Evolutionary conservation across 2,888 invertebrate species (phyloP).

Genomic region (Ormyrus rosae): DNA sequence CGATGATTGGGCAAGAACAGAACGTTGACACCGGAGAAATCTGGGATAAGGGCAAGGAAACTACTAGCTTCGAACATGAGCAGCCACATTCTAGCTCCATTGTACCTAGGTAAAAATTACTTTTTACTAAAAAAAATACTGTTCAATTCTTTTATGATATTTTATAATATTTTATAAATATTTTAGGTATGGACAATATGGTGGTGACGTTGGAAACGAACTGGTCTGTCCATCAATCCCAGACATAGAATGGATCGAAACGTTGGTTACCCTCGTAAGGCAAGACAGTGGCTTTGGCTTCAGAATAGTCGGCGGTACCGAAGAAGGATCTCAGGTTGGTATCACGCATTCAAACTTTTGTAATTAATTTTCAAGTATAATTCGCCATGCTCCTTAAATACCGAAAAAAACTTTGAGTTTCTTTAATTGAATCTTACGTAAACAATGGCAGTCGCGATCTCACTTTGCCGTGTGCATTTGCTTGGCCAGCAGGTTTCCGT

Average conservation of each 20-base stretch:
- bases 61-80: conserved; percentile 81
- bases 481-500: conserved; percentile 85
- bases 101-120: conserved; percentile 69
- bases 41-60: conserved; percentile 77
- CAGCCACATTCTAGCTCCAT: conserved; percentile 77
- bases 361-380: conserved; percentile 2
- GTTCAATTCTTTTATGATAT: neutral
- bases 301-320: conserved; percentile 97
- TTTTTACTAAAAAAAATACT: neutral
- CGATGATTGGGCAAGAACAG: conserved; percentile 72
- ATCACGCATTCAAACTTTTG: conserved; percentile 53
- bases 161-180: neutral
- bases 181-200: conserved; percentile 71
- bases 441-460: conserved; percentile 31
- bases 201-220: conserved; percentile 63
- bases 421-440: neutral
- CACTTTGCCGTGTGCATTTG: conserved; percentile 43
- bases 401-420: neutral
- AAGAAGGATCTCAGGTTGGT: conserved; percentile 94
- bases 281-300: conserved; percentile 98
- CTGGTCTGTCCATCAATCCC: conserved; percentile 73
- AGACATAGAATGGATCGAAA: conserved; percentile 79
- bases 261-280: conserved; percentile 89
- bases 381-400: too few species aligned
- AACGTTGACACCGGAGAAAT: conserved; percentile 75